A percentile compares a stretch with the other conserved stretches of the same genome.
These are phyloP conservation scores for Recurvirostra avosetta DNA, from an alignment of 2,113 vertebrate genomes.

Conservation along the genomic window DNA sequence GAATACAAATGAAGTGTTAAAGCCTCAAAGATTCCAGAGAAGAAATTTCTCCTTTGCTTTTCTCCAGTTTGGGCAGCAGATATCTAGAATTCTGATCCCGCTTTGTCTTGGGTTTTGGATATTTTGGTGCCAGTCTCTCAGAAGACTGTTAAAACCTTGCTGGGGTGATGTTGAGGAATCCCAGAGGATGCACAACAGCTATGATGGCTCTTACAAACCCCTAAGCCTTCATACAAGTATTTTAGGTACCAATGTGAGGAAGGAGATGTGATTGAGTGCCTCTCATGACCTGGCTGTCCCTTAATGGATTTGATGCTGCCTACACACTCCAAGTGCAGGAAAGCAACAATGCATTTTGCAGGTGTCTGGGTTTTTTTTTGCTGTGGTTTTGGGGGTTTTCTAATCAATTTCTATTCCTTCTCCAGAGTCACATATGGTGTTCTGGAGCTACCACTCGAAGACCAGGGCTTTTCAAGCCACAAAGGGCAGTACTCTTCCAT, in stretches of 20 bases:
- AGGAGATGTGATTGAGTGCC: neutral
- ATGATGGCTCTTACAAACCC: neutral
- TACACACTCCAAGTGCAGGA: neutral
- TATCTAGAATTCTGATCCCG: neutral
- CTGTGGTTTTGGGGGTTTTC: accelerated
- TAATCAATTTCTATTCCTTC: neutral
- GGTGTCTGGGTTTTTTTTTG: neutral
- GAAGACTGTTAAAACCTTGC: neutral
- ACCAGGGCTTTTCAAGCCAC: neutral
- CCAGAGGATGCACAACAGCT: neutral
- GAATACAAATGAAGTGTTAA: neutral
- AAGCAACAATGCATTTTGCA: neutral
- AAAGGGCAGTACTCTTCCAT: neutral
- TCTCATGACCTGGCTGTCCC: neutral
- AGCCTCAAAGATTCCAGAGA: neutral
- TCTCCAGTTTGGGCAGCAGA: neutral
- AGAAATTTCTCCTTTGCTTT: neutral
- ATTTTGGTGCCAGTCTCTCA: neutral
- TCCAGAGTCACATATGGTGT: neutral
- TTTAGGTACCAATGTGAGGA: neutral
- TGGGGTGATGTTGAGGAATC: neutral
- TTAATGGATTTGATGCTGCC: neutral
- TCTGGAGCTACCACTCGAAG: neutral
- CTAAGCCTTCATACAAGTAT: neutral
- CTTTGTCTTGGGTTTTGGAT: neutral